Percentiles rank a stretch among this genome's conserved stretches.
phyloP scores from a whole-genome alignment of 2,888 invertebrate species.

The Melinopterus prodromus region DNA sequence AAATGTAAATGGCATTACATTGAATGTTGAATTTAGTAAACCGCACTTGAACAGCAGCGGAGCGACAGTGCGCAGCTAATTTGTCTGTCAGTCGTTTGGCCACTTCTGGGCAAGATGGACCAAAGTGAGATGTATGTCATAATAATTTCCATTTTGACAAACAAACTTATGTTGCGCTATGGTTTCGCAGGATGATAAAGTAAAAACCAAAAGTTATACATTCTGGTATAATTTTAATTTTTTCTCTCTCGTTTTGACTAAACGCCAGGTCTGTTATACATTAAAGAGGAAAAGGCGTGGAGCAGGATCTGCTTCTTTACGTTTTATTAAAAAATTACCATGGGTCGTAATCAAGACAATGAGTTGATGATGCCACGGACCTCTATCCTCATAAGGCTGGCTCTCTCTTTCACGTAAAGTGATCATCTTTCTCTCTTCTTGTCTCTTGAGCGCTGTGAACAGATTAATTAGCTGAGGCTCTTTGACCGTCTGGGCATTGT shows the following conservation, averaged over 20 bases:
- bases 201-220: background rate
- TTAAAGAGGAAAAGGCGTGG: background rate
- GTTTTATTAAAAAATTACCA: background rate
- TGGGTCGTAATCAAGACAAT: conserved; percentile 4
- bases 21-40: too few relatives aligned
- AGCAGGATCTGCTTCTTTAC: background rate
- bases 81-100: too few relatives aligned
- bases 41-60: too few relatives aligned
- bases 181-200: too few relatives aligned
- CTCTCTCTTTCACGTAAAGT: background rate
- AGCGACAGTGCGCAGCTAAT: too few relatives aligned
- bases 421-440: background rate
- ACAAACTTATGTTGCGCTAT: too few relatives aligned
- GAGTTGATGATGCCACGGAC: background rate
- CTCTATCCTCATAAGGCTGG: background rate
- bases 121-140: too few relatives aligned
- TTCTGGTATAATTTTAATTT: background rate
- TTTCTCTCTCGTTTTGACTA: background rate
- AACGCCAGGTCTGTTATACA: background rate
- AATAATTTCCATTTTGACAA: too few relatives aligned
- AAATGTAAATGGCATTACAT: too few relatives aligned
- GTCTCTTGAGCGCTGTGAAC: background rate
- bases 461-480: background rate
- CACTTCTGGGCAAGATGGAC: too few relatives aligned
- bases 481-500: conserved; percentile 4